phyloP scores from a whole-genome alignment of 2,888 invertebrate genomes.

The Allophyes oxyacanthae region DNA sequence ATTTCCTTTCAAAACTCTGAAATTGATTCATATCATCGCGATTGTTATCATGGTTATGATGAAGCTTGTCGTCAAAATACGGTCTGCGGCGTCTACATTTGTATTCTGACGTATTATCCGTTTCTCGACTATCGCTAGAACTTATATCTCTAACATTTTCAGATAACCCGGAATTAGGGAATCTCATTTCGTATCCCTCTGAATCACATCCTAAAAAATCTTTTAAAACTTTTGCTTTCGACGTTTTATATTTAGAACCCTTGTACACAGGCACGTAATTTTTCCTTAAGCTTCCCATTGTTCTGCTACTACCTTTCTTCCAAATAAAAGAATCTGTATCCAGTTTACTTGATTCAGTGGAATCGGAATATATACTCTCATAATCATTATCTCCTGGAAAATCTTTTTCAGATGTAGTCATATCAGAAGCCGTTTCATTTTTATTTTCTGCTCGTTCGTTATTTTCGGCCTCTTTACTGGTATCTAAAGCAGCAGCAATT shows the following conservation, averaged over 20 bases:
- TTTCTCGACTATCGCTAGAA: slow-evolving; percentile 58
- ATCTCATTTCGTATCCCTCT: slow-evolving; percentile 25
- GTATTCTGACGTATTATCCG: slow-evolving; percentile 46
- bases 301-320: slow-evolving; percentile 59
- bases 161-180: slow-evolving; percentile 44
- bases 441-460: slow-evolving; percentile 30
- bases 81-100: slow-evolving; percentile 28
- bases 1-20: slow-evolving; percentile 68
- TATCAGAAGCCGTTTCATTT: slow-evolving; percentile 43
- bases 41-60: slow-evolving; percentile 47
- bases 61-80: slow-evolving; percentile 18
- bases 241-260: slow-evolving; percentile 62
- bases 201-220: slow-evolving; percentile 68
- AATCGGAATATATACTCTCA: slow-evolving; percentile 65
- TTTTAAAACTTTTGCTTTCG: slow-evolving; percentile 65
- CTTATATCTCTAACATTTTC: slow-evolving; percentile 53
- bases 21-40: slow-evolving; percentile 56
- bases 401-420: slow-evolving; percentile 50
- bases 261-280: slow-evolving; percentile 69
- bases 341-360: slow-evolving; percentile 70
- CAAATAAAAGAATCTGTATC: slow-evolving; percentile 75
- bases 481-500: slow-evolving; percentile 48
- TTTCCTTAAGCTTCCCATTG: slow-evolving; percentile 53
- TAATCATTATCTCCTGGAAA: slow-evolving; percentile 44
- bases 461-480: slow-evolving; percentile 46